Conservation (phyloP, 2,113 vertebrate species). For the Epinephelus moara region DNA sequence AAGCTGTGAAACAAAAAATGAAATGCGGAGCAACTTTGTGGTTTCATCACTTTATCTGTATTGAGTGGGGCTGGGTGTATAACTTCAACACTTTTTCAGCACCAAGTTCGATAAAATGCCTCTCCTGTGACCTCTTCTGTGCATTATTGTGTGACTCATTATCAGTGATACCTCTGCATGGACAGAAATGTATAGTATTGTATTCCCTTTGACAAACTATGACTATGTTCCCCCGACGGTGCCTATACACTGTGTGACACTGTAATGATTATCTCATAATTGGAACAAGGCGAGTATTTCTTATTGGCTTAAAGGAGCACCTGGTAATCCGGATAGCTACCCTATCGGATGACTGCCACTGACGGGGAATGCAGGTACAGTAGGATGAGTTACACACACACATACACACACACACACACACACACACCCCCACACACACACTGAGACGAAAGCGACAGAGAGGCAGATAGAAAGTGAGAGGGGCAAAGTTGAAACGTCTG, state of each 20-base stretch:
- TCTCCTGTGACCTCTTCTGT: background rate
- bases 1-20: background rate
- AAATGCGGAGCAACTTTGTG: background rate
- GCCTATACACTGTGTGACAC: constrained; percentile 52
- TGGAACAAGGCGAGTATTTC: constrained; percentile 78
- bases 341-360: constrained; percentile 69
- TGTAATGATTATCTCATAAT: constrained; percentile 77
- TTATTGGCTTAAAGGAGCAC: constrained; percentile 73
- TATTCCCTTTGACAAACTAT: constrained; percentile 43
- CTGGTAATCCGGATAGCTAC: constrained; percentile 65
- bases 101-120: background rate
- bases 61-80: background rate
- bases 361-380: constrained; percentile 74
- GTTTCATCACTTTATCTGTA: background rate
- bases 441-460: constrained; percentile 46
- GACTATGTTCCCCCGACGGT: constrained; percentile 15
- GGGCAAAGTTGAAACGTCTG: constrained; percentile 81
- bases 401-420: constrained; percentile 12
- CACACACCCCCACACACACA: constrained; percentile 25
- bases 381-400: constrained; percentile 67
- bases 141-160: constrained; percentile 3
- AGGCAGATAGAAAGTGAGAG: constrained; percentile 73
- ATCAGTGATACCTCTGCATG: constrained; percentile 11
- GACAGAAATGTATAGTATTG: constrained; percentile 21
- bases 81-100: background rate